A percentile compares a stretch with the other conserved stretches of the same genome.
Conservation (phyloP, 2,888 invertebrate genomes). For the Lithophane semibrunnea region DNA sequence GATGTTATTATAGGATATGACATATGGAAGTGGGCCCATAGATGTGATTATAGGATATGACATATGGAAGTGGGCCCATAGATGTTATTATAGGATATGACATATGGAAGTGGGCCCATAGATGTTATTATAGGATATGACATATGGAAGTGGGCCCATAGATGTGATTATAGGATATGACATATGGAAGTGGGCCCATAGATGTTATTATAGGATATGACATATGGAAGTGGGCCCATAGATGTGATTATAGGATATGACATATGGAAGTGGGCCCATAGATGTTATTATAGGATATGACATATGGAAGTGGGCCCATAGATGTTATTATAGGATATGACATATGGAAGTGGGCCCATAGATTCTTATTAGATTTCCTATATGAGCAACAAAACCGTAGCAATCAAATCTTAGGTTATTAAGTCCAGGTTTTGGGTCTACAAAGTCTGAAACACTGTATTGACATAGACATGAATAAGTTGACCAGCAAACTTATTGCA, state of each 20-base stretch:
- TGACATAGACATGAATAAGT: neutral
- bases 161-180: slow-evolving; percentile 27
- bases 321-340: slow-evolving; percentile 27
- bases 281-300: slow-evolving; percentile 27
- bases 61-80: too few relatives aligned
- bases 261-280: too few relatives aligned
- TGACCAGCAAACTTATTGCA: neutral
- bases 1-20: slow-evolving; percentile 23
- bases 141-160: too few relatives aligned
- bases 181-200: too few relatives aligned
- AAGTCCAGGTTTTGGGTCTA: neutral
- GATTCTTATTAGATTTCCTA: slow-evolving; percentile 1
- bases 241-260: slow-evolving; percentile 27
- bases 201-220: slow-evolving; percentile 27
- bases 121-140: slow-evolving; percentile 27
- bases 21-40: too few relatives aligned
- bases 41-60: slow-evolving; percentile 27
- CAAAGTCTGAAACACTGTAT: neutral
- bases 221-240: too few relatives aligned
- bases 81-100: slow-evolving; percentile 27
- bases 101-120: too few relatives aligned
- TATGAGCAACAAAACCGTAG: neutral
- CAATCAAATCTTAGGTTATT: neutral
- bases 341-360: neutral
- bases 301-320: too few relatives aligned